Evolutionary conservation across 2,113 vertebrate genomes (phyloP).

Genomic region (Crotophaga sulcirostris): DNA sequence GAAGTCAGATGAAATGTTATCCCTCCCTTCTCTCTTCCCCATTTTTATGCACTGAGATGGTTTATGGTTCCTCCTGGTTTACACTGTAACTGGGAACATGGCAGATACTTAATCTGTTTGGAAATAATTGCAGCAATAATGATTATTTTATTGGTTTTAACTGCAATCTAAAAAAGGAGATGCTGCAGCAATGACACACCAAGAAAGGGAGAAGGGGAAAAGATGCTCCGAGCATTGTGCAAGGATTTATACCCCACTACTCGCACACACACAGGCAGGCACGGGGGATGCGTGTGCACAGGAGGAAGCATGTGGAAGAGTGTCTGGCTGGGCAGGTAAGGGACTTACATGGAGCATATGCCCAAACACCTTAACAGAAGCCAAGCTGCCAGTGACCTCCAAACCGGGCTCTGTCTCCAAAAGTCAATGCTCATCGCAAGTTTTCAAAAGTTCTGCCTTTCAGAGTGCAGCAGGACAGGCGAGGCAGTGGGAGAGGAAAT

Average conservation of each 20-base stretch:
- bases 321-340: rapidly evolving
- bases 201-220: background rate
- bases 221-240: background rate
- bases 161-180: background rate
- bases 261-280: background rate
- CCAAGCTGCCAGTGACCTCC: background rate
- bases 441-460: background rate
- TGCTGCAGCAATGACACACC: rapidly evolving
- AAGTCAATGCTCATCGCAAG: background rate
- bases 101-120: slow-evolving; percentile 71
- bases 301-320: background rate
- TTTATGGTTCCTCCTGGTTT: slow-evolving; percentile 57
- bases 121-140: slow-evolving; percentile 73
- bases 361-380: background rate
- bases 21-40: slow-evolving; percentile 11
- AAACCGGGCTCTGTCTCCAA: background rate
- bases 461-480: background rate
- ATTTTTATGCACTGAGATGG: slow-evolving; percentile 46
- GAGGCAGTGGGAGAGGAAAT: background rate
- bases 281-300: rapidly evolving
- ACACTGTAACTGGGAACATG: slow-evolving; percentile 37
- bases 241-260: background rate
- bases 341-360: rapidly evolving
- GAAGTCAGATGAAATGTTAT: slow-evolving; percentile 57
- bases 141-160: slow-evolving; percentile 69